These are phyloP conservation scores for Papilio machaon DNA, from an alignment of 1,140 invertebrate genomes.

Conservation along the genomic window DNA sequence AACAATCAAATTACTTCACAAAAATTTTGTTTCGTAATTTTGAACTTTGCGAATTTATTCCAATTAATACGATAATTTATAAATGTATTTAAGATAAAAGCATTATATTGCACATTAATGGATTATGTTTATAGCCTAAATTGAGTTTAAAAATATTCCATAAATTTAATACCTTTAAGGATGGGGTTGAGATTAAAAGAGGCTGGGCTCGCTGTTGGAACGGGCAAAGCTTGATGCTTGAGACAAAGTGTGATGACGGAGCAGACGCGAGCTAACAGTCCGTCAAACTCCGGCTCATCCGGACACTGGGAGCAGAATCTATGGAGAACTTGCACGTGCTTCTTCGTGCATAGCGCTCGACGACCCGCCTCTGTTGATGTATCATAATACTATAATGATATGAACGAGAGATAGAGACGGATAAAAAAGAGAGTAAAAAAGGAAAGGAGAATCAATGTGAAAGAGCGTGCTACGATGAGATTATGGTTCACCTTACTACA, in stretches of 20 bases:
- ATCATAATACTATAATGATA: not conserved
- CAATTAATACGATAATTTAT: no score
- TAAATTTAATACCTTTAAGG: slow-evolving; percentile 62
- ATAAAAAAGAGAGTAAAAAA: not conserved
- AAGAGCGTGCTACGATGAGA: no score
- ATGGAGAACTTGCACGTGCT: slow-evolving; percentile 84
- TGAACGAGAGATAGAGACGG: not conserved
- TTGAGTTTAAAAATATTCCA: no score
- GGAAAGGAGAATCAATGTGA: no score
- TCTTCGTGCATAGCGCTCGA: slow-evolving; percentile 83
- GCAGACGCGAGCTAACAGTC: slow-evolving; percentile 83
- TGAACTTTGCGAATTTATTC: no score
- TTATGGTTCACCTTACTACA: no score
- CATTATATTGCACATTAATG: no score
- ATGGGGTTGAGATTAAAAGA: slow-evolving; percentile 79
- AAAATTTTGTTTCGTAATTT: no score
- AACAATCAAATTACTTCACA: no score
- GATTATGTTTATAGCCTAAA: no score
- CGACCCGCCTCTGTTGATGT: slow-evolving; percentile 82
- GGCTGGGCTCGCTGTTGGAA: slow-evolving; percentile 82
- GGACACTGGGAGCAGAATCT: slow-evolving; percentile 86
- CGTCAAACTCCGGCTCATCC: slow-evolving; percentile 85
- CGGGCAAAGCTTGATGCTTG: slow-evolving; percentile 85
- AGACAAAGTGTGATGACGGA: slow-evolving; percentile 85
- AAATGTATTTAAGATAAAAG: no score